These are phyloP conservation scores for Corythoichthys intestinalis DNA, from an alignment of 2,113 vertebrate genomes.

Conservation along the genomic window DNA sequence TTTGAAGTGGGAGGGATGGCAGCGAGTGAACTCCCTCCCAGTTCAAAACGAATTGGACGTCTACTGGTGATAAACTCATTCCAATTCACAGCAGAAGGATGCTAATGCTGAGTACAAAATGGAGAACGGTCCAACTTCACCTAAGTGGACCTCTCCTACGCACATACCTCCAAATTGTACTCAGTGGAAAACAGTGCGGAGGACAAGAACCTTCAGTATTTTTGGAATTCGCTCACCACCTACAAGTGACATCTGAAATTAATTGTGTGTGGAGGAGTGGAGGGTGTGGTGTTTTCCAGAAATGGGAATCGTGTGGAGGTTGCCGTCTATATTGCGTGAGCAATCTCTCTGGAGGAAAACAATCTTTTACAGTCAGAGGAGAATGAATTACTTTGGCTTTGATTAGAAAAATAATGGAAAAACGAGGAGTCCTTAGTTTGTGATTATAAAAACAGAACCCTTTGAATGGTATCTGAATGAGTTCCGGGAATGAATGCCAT, in stretches of 20 bases:
- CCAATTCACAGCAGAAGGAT: no score
- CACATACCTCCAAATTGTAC: slow-evolving; percentile 48
- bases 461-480: slow-evolving; percentile 51
- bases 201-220: slow-evolving; percentile 29
- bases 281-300: slow-evolving; percentile 41
- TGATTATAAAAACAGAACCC: slow-evolving; percentile 60
- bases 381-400: slow-evolving; percentile 55
- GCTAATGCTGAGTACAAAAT: slow-evolving; percentile 16
- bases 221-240: slow-evolving; percentile 49
- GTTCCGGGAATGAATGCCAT: slow-evolving; percentile 61
- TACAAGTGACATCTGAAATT: slow-evolving; percentile 60
- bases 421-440: slow-evolving; percentile 37
- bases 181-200: slow-evolving; percentile 44
- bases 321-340: slow-evolving; percentile 21
- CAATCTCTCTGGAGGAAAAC: slow-evolving; percentile 42
- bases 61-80: no score
- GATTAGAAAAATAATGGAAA: slow-evolving; percentile 56
- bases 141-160: slow-evolving; percentile 26
- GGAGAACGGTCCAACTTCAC: slow-evolving; percentile 42
- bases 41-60: no score
- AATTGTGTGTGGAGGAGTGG: slow-evolving; percentile 48
- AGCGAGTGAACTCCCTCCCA: no score
- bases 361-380: slow-evolving; percentile 46
- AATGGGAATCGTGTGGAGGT: slow-evolving; percentile 31
- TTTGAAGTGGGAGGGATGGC: no score